Conservation (phyloP, 1,140 invertebrate species). For the Bombus affinis region DNA sequence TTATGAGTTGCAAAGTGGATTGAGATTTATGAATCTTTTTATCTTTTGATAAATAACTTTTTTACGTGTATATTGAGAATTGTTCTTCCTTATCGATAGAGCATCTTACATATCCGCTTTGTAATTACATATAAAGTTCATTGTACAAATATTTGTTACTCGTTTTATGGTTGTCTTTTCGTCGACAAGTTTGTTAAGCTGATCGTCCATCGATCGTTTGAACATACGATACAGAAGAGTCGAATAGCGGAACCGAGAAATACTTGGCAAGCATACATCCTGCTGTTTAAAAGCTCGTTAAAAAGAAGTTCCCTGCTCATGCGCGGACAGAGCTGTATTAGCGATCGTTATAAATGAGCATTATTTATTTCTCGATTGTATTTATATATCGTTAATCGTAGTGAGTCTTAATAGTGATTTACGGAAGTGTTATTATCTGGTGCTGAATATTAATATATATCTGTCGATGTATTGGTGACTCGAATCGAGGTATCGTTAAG, state of each 20-base stretch:
- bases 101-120: background rate
- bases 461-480: background rate
- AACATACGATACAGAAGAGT: background rate
- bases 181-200: background rate
- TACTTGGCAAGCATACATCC: background rate
- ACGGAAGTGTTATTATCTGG: slow-evolving; percentile 61
- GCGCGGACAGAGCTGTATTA: slow-evolving; percentile 52
- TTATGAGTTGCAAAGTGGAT: background rate
- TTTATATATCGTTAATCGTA: slow-evolving; percentile 66
- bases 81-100: background rate
- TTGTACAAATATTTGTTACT: background rate
- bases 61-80: background rate
- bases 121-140: background rate
- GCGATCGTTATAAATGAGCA: slow-evolving; percentile 60
- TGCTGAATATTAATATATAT: slow-evolving; percentile 48
- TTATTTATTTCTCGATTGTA: slow-evolving; percentile 67
- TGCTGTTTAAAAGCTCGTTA: background rate
- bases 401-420: slow-evolving; percentile 58
- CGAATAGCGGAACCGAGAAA: background rate
- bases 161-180: background rate
- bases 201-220: background rate
- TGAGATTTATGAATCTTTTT: background rate
- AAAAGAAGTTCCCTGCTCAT: slow-evolving; percentile 32
- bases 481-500: slow-evolving; percentile 13
- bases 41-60: background rate